phyloP scores from a whole-genome alignment of 2,797 vertebrate species.

The Syngnathus acus region DNA sequence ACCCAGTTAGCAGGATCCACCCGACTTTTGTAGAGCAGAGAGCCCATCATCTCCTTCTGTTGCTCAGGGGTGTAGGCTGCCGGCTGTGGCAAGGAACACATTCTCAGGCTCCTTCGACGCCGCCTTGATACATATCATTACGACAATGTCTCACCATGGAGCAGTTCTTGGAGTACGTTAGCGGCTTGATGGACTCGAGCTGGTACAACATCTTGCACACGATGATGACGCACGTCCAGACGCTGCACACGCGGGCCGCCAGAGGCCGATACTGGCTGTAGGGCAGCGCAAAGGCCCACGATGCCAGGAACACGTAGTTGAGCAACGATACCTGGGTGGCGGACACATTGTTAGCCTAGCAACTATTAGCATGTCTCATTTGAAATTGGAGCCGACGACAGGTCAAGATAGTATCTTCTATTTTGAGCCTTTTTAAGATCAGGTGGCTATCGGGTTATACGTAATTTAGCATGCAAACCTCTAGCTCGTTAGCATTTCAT shows the following conservation, averaged over 20 bases:
- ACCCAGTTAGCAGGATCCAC: slow-evolving; percentile 91
- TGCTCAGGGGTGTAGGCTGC: slow-evolving; percentile 44
- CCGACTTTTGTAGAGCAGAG: slow-evolving; percentile 70
- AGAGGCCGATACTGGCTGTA: slow-evolving; percentile 85
- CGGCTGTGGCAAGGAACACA: slow-evolving; percentile 56
- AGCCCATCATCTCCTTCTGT: slow-evolving; percentile 48
- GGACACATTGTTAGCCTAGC: slow-evolving; percentile 5
- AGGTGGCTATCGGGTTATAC: too few relatives aligned
- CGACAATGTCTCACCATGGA: slow-evolving; percentile 56
- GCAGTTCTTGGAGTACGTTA: slow-evolving; percentile 76
- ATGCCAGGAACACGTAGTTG: slow-evolving; percentile 91
- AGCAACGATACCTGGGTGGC: slow-evolving; percentile 86
- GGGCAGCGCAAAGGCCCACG: slow-evolving; percentile 93
- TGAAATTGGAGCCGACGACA: too few relatives aligned
- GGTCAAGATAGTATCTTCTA: too few relatives aligned
- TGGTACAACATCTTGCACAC: slow-evolving; percentile 99
- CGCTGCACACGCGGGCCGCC: slow-evolving; percentile 88
- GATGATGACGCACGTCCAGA: slow-evolving; percentile 96
- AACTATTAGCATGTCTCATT: not conserved
- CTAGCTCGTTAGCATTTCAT: too few relatives aligned
- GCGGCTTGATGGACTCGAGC: slow-evolving; percentile 78
- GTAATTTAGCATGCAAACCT: too few relatives aligned
- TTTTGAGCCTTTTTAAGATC: too few relatives aligned
- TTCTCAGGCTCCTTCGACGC: not conserved
- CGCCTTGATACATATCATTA: not conserved